Percentiles rank a stretch among this genome's conserved stretches.
Conservation (phyloP, 2,888 invertebrate species). For the Sesia bembeciformis region DNA sequence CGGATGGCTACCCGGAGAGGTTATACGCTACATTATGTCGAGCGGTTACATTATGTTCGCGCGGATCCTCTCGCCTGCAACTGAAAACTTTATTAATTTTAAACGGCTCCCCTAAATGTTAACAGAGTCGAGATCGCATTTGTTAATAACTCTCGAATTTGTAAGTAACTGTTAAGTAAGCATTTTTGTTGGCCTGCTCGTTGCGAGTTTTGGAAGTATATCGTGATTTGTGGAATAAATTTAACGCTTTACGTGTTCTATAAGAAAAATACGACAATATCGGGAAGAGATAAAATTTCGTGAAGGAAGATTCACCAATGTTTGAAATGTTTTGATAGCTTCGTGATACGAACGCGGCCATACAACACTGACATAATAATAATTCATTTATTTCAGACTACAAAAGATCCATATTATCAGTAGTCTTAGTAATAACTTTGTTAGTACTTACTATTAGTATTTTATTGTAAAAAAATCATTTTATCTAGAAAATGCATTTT, state of each 20-base stretch:
- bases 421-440: too few relatives aligned
- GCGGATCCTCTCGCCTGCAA: slow-evolving; percentile 11
- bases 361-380: neutral
- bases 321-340: slow-evolving; percentile 41
- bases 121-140: slow-evolving; percentile 28
- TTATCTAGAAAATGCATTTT: too few relatives aligned
- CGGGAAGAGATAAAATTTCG: slow-evolving; percentile 31
- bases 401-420: too few relatives aligned
- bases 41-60: slow-evolving; percentile 8
- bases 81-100: slow-evolving; percentile 54
- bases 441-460: too few relatives aligned
- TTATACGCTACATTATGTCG: slow-evolving; percentile 25
- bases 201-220: slow-evolving; percentile 47
- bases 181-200: slow-evolving; percentile 52
- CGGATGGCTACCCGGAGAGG: slow-evolving; percentile 28
- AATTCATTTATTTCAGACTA: too few relatives aligned
- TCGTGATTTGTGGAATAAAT: slow-evolving; percentile 62
- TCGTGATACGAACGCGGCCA: slow-evolving; percentile 23
- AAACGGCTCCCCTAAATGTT: slow-evolving; percentile 26
- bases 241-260: slow-evolving; percentile 37
- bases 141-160: slow-evolving; percentile 45
- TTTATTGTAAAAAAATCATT: too few relatives aligned
- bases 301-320: slow-evolving; percentile 27
- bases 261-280: slow-evolving; percentile 59
- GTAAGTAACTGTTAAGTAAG: slow-evolving; percentile 36